These are phyloP conservation scores for Falco biarmicus DNA, from an alignment of 2,797 vertebrate species.

Conservation along the genomic window DNA sequence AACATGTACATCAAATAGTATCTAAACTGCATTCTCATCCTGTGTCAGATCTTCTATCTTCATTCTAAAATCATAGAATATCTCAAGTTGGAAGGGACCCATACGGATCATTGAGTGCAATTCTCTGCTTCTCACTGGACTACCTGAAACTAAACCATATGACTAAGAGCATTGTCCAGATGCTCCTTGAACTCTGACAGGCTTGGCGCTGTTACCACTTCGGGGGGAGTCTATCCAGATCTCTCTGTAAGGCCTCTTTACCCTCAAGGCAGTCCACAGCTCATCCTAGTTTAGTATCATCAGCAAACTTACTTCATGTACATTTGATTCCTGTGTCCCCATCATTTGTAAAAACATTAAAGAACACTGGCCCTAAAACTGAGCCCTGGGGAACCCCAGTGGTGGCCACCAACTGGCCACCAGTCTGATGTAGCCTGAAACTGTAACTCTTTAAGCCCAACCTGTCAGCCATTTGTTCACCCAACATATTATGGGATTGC, in stretches of 20 bases:
- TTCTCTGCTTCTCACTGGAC: not conserved
- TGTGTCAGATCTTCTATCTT: not conserved
- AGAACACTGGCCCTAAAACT: not conserved
- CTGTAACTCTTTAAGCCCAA: not conserved
- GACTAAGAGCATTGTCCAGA: too few relatives aligned
- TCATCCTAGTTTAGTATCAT: not conserved
- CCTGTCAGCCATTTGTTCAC: not conserved
- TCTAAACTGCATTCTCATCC: not conserved
- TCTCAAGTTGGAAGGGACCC: not conserved
- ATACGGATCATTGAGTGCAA: not conserved
- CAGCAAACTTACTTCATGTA: not conserved
- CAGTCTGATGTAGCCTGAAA: not conserved
- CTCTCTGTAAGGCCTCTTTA: not conserved
- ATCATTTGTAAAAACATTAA: not conserved
- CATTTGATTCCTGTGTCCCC: not conserved
- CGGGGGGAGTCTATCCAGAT: too few relatives aligned
- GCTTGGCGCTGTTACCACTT: too few relatives aligned
- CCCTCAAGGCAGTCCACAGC: not conserved
- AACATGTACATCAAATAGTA: not conserved
- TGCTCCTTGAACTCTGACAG: too few relatives aligned
- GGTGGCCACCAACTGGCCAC: not conserved
- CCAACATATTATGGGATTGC: fast-evolving
- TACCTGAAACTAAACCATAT: not conserved
- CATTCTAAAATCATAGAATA: not conserved
- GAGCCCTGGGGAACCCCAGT: not conserved